Base-by-base conservation (phyloP, 2,797 vertebrate genomes). In the Orestias chungarensis region DNA sequence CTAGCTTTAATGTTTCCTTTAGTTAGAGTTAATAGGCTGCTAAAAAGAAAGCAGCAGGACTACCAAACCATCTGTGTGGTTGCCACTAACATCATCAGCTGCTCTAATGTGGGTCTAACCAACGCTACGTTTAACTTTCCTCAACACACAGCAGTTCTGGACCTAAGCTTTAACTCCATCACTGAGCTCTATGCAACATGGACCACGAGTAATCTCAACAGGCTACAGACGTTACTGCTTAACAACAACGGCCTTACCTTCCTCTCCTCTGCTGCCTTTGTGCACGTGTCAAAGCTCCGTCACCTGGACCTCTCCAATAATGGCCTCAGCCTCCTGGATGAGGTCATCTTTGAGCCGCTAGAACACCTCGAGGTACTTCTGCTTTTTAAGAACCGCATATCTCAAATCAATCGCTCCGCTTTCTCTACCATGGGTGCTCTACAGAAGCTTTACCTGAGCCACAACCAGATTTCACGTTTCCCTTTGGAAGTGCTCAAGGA, bases 221-320 rank as follows among this genome's bases (percentile, higher is more conserved):
- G 89, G 20, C 95, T 99, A 17, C 94, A 95, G 73, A 96, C 92
- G 2, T 85, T 99, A 71, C 90, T 96, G 82, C 94, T 99, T 66
- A 95, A 92, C 91, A 95, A 98, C 94, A 99, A 99, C 40, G 86
- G 94, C 55, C 93, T 99, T 82, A 70, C 67, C 75, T 99, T 99
- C 91, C 95, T 98, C 81, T 99, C 98, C 79, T 95, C 96, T 0
- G 97, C 97, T 87, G 97, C 97, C 23, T 99, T 99, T 71, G 15
- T 80, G 69, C 68, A 94, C 0, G 96, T 98, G 3, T 96, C 92
- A 0, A 88, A 87, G 67, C 91, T 99, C 27, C 95, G 91, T 8
- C 95, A 97, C 93, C 89, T 99, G 81, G 97, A 99, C 88, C 94
- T 99, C 23, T 99, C 97, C 73, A 97, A 94, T 52, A 99, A 99